Percentiles rank a stretch among this genome's conserved stretches.
Evolutionary conservation across 2,888 invertebrate species (phyloP).

Genomic region (Heliconius hortense): DNA sequence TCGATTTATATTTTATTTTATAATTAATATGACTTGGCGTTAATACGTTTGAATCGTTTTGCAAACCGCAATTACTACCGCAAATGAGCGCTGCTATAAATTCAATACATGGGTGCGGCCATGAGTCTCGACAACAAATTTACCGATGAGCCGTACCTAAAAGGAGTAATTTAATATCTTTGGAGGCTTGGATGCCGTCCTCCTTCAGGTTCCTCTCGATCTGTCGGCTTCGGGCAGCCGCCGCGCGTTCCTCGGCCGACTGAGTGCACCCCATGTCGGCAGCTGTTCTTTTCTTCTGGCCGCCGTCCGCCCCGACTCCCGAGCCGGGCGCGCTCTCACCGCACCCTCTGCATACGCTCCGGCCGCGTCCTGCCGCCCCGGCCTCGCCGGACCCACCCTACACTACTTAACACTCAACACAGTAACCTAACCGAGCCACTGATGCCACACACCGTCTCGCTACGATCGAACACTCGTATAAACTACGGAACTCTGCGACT

Average conservation of each 20-base stretch:
- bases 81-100: constrained; percentile 37
- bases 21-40: constrained; percentile 21
- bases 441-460: constrained; percentile 57
- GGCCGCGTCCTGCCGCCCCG: constrained; percentile 74
- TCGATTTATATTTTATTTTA: constrained; percentile 35
- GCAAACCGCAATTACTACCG: constrained; percentile 34
- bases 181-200: constrained; percentile 98
- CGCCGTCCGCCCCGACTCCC: constrained; percentile 79
- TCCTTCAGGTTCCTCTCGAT: constrained; percentile 99
- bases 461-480: constrained; percentile 44
- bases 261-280: constrained; percentile 98
- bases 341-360: constrained; percentile 81
- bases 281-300: constrained; percentile 77
- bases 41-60: constrained; percentile 25
- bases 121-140: constrained; percentile 41
- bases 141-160: constrained; percentile 87
- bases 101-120: constrained; percentile 73
- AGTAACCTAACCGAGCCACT: constrained; percentile 76
- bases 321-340: constrained; percentile 84
- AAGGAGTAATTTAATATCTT: constrained; percentile 98
- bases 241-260: constrained; percentile 99
- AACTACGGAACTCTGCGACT: constrained; percentile 51
- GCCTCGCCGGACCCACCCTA: constrained; percentile 75
- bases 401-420: constrained; percentile 72
- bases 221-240: constrained; percentile 97